A percentile compares a stretch with the other conserved stretches of the same genome.
These are phyloP conservation scores for Enchytraeus crypticus DNA, from an alignment of 2,888 invertebrate species.

Conservation along the genomic window DNA sequence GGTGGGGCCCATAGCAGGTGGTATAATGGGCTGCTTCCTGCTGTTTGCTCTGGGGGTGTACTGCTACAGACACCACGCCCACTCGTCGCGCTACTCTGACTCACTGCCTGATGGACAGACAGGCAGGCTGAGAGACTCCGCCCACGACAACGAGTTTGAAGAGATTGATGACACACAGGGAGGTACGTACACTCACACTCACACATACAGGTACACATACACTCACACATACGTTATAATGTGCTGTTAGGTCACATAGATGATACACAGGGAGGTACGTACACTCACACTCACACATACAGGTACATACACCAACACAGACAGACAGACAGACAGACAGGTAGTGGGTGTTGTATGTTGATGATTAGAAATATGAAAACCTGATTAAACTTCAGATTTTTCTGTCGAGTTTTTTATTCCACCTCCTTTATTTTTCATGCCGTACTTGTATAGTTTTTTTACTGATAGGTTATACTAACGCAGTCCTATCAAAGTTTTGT, in stretches of 20 bases:
- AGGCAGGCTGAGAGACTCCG: conserved; percentile 42
- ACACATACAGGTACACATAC: too few relatives aligned
- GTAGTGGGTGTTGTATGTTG: too few relatives aligned
- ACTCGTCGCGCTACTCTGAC: conserved; percentile 43
- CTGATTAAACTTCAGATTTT: too few relatives aligned
- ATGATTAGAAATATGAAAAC: too few relatives aligned
- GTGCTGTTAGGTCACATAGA: conserved; percentile 40
- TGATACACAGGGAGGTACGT: conserved; percentile 8
- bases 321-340: too few relatives aligned
- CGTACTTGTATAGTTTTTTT: too few relatives aligned
- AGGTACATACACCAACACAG: too few relatives aligned
- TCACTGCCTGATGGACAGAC: conserved; percentile 41
- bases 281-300: too few relatives aligned
- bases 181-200: conserved; percentile 32
- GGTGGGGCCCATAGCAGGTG: conserved; percentile 77
- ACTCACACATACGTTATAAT: too few relatives aligned
- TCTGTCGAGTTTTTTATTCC: too few relatives aligned
- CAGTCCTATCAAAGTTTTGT: conserved; percentile 44
- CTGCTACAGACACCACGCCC: conserved; percentile 58
- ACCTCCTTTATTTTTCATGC: too few relatives aligned
- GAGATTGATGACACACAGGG: conserved; percentile 27
- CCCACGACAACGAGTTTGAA: conserved; percentile 48
- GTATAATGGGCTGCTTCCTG: conserved; percentile 70
- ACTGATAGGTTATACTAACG: conserved; percentile 42
- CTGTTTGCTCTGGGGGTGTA: conserved; percentile 73